Percentiles rank a stretch among this genome's conserved stretches.
phyloP scores from a whole-genome alignment of 2,888 invertebrate genomes.

The Masnerella sp. region DNA sequence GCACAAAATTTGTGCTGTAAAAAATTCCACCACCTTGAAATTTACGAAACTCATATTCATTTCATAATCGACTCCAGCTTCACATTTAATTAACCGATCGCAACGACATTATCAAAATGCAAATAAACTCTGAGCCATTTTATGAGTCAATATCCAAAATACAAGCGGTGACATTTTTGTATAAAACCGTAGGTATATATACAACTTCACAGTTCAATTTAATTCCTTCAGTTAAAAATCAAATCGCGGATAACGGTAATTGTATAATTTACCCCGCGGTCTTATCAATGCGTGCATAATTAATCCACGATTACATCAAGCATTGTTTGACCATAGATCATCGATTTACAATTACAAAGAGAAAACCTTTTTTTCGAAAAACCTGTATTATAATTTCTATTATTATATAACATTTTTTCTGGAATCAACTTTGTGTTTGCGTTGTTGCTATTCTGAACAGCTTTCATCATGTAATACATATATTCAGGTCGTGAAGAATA shows the following conservation, averaged over 20 bases:
- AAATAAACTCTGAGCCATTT: no score
- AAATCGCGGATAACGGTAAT: conserved; percentile 33
- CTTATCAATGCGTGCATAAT: conserved; percentile 41
- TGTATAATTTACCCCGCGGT: conserved; percentile 31
- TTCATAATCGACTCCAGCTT: no score
- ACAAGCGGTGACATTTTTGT: no score
- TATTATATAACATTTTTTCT: conserved; percentile 46
- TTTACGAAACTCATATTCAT: no score
- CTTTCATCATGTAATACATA: conserved; percentile 1
- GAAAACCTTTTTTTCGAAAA: conserved; percentile 37
- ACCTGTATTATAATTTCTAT: conserved; percentile 42
- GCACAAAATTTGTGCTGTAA: no score
- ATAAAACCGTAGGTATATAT: no score
- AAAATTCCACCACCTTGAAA: no score
- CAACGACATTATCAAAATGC: no score
- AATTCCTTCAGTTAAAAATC: conserved; percentile 16
- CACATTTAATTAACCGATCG: no score
- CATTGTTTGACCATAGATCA: conserved; percentile 35
- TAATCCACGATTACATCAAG: conserved; percentile 32
- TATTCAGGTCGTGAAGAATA: background rate
- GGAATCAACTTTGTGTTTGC: conserved; percentile 12
- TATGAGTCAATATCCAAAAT: no score
- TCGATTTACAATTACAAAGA: conserved; percentile 45
- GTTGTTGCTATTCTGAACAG: background rate
- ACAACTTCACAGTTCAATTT: conserved; percentile 30